phyloP scores from a whole-genome alignment of 2,888 invertebrate species.

The Pecten maximus region DNA sequence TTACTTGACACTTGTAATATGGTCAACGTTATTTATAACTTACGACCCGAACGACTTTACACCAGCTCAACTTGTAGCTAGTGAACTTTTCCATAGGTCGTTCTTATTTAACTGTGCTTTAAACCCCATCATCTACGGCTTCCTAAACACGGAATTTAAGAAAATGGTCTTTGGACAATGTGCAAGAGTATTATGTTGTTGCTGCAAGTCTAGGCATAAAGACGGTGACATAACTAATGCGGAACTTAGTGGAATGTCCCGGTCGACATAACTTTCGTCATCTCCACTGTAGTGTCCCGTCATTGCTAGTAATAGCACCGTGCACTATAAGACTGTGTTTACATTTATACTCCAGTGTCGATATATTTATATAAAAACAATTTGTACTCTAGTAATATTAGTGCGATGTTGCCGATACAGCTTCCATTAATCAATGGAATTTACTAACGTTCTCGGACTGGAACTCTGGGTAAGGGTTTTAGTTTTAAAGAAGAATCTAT shows the following conservation, averaged over 20 bases:
- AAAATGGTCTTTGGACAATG: conserved; percentile 55
- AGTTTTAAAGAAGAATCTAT: too few relatives aligned
- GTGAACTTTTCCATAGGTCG: conserved; percentile 62
- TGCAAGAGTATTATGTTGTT: conserved; percentile 24
- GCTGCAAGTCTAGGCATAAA: not conserved
- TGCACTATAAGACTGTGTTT: not conserved
- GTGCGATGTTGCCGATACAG: too few relatives aligned
- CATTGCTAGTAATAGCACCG: not conserved
- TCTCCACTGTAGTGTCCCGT: not conserved
- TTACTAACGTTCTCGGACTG: too few relatives aligned
- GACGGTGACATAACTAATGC: not conserved
- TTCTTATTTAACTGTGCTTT: conserved; percentile 61
- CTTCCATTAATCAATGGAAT: too few relatives aligned
- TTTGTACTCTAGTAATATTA: too few relatives aligned
- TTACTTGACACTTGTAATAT: conserved; percentile 59
- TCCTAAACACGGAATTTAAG: conserved; percentile 64
- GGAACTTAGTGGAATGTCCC: not conserved
- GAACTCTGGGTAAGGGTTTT: too few relatives aligned
- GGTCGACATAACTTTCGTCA: not conserved
- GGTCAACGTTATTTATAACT: conserved; percentile 58
- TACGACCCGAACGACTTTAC: conserved; percentile 58
- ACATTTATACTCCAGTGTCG: too few relatives aligned
- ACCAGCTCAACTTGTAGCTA: conserved; percentile 57
- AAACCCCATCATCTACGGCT: conserved; percentile 66
- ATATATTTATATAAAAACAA: too few relatives aligned